A percentile compares a stretch with the other conserved stretches of the same genome.
phyloP scores from a whole-genome alignment of 2,888 invertebrate species.

The Gymnocheta viridis region DNA sequence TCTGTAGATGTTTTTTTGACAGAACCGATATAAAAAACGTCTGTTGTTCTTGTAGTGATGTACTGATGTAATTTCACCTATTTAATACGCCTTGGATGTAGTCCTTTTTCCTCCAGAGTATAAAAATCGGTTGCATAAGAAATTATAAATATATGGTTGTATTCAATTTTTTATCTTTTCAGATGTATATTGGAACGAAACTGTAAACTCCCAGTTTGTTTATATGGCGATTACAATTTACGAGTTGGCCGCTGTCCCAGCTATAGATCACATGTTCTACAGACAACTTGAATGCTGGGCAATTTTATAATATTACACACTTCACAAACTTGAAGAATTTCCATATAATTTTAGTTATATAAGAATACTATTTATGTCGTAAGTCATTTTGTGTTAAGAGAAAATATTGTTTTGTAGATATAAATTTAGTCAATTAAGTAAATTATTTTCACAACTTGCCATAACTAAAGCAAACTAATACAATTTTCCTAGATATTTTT shows the following conservation, averaged over 20 bases:
- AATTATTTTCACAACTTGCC: constrained; percentile 58
- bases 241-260: constrained; percentile 79
- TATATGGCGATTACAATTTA: constrained; percentile 76
- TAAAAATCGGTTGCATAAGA: too few relatives aligned
- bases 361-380: constrained; percentile 31
- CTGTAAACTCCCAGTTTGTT: constrained; percentile 78
- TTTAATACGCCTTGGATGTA: too few relatives aligned
- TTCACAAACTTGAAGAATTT: constrained; percentile 52
- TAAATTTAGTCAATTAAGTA: constrained; percentile 37
- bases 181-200: constrained; percentile 79
- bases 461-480: constrained; percentile 48
- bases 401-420: constrained; percentile 28
- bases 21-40: too few relatives aligned
- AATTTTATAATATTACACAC: neutral
- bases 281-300: constrained; percentile 40
- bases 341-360: constrained; percentile 49
- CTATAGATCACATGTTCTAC: constrained; percentile 55
- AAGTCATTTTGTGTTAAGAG: constrained; percentile 45
- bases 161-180: constrained; percentile 29
- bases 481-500: constrained; percentile 1
- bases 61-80: too few relatives aligned
- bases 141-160: too few relatives aligned
- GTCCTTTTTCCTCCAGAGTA: neutral
- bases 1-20: too few relatives aligned
- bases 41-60: too few relatives aligned